These are phyloP conservation scores for Andrena bucephala DNA, from an alignment of 2,888 invertebrate genomes.

Conservation along the genomic window DNA sequence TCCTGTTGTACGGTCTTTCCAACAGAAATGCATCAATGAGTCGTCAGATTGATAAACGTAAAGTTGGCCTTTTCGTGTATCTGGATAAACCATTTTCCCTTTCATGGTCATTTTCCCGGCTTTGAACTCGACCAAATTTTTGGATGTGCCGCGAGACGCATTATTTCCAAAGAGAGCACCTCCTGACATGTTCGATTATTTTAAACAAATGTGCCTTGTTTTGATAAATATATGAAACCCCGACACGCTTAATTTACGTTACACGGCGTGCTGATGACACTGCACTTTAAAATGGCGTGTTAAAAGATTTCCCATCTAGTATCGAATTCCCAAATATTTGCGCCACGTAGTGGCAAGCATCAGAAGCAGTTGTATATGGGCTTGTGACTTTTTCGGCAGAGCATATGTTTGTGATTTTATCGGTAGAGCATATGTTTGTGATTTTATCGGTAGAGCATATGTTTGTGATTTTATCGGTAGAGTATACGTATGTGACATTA, in stretches of 20 bases:
- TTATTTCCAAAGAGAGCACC: conserved; percentile 92
- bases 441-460: no score
- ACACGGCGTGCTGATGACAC: conserved; percentile 70
- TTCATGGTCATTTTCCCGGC: conserved; percentile 98
- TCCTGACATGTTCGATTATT: conserved; percentile 84
- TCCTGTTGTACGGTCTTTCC: conserved; percentile 98
- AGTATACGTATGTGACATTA: no score
- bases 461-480: no score
- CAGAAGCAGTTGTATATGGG: neutral
- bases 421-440: no score
- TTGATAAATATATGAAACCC: conserved; percentile 41
- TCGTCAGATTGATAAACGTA: conserved; percentile 99
- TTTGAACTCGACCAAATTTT: conserved; percentile 97
- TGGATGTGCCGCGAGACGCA: conserved; percentile 92
- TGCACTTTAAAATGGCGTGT: conserved; percentile 75
- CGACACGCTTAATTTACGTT: conserved; percentile 52
- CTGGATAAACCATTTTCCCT: conserved; percentile 97
- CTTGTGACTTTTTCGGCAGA: neutral
- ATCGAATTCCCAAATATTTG: conserved; percentile 16
- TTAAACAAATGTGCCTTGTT: conserved; percentile 29
- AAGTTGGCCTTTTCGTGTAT: conserved; percentile 96
- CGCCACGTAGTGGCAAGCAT: conserved; percentile 5
- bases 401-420: no score
- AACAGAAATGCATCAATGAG: conserved; percentile 99
- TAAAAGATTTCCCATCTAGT: conserved; percentile 26